These are phyloP conservation scores for Gymnocephalus cernua DNA, from an alignment of 2,113 vertebrate species.

Conservation along the genomic window DNA sequence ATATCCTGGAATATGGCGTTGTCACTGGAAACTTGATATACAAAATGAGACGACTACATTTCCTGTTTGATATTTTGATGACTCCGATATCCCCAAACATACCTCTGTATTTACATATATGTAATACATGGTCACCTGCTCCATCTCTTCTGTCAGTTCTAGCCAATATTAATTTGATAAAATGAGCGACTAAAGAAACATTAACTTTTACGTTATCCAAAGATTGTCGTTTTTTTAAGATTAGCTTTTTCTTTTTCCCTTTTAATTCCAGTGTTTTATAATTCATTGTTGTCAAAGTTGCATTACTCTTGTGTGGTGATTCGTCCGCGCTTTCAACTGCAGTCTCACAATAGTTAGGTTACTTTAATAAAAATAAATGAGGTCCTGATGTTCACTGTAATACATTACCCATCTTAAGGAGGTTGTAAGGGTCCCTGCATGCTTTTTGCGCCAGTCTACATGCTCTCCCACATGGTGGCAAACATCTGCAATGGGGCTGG, in stretches of 20 bases:
- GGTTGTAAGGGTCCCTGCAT: not conserved
- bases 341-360: not conserved
- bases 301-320: not conserved
- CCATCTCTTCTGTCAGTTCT: not conserved
- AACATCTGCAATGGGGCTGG: not conserved
- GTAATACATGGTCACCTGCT: too few species aligned
- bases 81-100: not conserved
- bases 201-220: not conserved
- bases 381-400: not conserved
- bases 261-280: not conserved
- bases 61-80: not conserved
- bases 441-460: not conserved
- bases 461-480: not conserved
- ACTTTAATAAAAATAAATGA: not conserved
- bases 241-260: not conserved
- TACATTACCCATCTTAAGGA: not conserved
- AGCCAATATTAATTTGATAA: not conserved
- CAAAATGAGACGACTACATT: not conserved
- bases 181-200: not conserved
- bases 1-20: not conserved
- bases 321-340: not conserved
- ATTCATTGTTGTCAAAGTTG: not conserved
- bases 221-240: not conserved
- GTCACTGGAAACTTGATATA: not conserved
- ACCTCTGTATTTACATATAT: not conserved